Percentiles rank a stretch among this genome's conserved stretches.
phyloP scores from a whole-genome alignment of 2,888 invertebrate species.

The Pollenia angustigena region DNA sequence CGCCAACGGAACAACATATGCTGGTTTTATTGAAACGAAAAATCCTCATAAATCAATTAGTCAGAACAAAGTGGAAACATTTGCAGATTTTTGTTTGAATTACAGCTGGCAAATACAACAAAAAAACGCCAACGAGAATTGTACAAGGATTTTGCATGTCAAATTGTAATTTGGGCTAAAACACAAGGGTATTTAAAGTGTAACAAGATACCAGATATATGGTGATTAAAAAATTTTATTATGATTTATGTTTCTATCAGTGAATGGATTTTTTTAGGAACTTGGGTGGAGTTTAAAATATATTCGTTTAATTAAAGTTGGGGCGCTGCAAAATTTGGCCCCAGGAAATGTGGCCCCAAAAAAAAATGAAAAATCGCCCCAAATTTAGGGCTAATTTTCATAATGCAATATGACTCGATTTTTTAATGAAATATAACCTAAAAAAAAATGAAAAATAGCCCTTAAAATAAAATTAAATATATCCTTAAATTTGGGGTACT shows the following conservation, averaged over 20 bases:
- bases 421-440: no score
- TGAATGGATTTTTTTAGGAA: not conserved
- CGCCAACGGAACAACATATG: slow-evolving; percentile 64
- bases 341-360: no score
- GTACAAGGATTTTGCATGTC: slow-evolving; percentile 71
- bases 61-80: slow-evolving; percentile 72
- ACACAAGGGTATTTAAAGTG: slow-evolving; percentile 66
- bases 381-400: no score
- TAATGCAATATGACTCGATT: no score
- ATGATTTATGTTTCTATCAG: slow-evolving; percentile 73
- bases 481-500: no score
- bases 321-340: no score
- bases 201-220: slow-evolving; percentile 57
- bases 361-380: not conserved
- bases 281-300: not conserved
- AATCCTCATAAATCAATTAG: slow-evolving; percentile 74
- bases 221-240: slow-evolving; percentile 67
- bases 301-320: not conserved
- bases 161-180: slow-evolving; percentile 71
- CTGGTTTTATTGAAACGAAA: slow-evolving; percentile 71
- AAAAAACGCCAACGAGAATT: slow-evolving; percentile 18
- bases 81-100: slow-evolving; percentile 71
- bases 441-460: no score
- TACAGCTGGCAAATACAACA: slow-evolving; percentile 52
- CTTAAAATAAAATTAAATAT: no score